Base-by-base conservation (phyloP, 2,888 invertebrate species). In the Ochlodes sylvanus region DNA sequence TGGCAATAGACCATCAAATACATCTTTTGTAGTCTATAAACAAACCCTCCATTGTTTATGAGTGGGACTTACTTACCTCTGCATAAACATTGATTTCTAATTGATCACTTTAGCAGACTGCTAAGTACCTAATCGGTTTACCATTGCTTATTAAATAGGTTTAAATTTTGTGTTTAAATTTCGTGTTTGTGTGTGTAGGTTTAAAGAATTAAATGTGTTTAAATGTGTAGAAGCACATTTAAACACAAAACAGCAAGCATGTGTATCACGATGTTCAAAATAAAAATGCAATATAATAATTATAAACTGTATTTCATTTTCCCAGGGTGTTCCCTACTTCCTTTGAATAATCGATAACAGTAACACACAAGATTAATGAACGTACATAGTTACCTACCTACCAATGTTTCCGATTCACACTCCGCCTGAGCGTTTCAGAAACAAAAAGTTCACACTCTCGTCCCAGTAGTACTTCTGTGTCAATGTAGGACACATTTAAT, bases 281-380 rank as follows among this genome's bases (percentile, higher is more conserved):
- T 58, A 58, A 58, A 58, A 58, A 42, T 44, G 7, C 58, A 44
- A 58, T 14, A 2, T n/a, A 42, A 58, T 58, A 58, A 58, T 44
- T 44, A 58, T 58, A 44, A 58, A 58, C 42, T 58, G 42, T 58
- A 58, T 44, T 58, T 58, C 42, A 44, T 58, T 58, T 9, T n/a
- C n/a, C 42, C 42, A 42, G 10, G 58, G 21, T 42, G 58, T 17
- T 58, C 12, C 19, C 58, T 19, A 54, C 27, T 54, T 57, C n/a
- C 7, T 58, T 44, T 15, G 9, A 7, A 58, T 42, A 38, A 38
- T 44, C 44, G 42, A 42, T 27, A 58, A 58, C 42, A 57, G 42
- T 42, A n/a, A 41, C 42, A 56, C 7, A 41, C 19, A 57, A 19
- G 19, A 57, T 38, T 3, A 5, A 17, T 27, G 19, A 38, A 38